A percentile compares a stretch with the other conserved stretches of the same genome.
Conservation (phyloP, 2,113 vertebrate species). For the Scophthalmus maximus region DNA sequence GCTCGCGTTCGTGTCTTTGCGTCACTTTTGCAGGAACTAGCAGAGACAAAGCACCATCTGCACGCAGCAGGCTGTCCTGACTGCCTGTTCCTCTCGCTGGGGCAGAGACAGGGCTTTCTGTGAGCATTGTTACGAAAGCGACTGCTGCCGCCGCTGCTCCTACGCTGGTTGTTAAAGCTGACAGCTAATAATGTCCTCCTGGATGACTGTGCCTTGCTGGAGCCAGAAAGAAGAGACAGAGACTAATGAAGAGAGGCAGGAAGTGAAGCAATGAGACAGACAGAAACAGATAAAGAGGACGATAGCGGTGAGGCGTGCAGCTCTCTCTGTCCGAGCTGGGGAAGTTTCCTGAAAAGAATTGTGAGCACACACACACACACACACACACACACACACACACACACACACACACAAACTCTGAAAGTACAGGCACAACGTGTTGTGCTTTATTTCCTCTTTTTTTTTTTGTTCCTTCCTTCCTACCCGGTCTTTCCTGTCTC, state of each 20-base stretch:
- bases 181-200: slow-evolving; percentile 78
- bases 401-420: background rate
- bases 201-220: slow-evolving; percentile 65
- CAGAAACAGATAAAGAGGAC: slow-evolving; percentile 44
- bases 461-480: slow-evolving; percentile 53
- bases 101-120: slow-evolving; percentile 60
- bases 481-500: slow-evolving; percentile 53
- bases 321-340: slow-evolving; percentile 24
- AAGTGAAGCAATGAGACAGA: slow-evolving; percentile 47
- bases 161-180: slow-evolving; percentile 64
- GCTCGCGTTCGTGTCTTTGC: slow-evolving; percentile 47
- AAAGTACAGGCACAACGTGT: slow-evolving; percentile 52
- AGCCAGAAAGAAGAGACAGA: slow-evolving; percentile 62
- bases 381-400: slow-evolving; percentile 8
- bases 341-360: slow-evolving; percentile 58
- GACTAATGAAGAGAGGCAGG: slow-evolving; percentile 65
- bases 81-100: slow-evolving; percentile 58
- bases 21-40: slow-evolving; percentile 66
- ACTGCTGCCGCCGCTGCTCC: slow-evolving; percentile 47
- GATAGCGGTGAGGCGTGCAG: slow-evolving; percentile 36
- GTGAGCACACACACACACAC: slow-evolving; percentile 9
- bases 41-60: slow-evolving; percentile 78
- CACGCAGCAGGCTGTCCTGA: slow-evolving; percentile 72
- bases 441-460: slow-evolving; percentile 63
- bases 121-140: slow-evolving; percentile 68